phyloP scores from a whole-genome alignment of 2,113 vertebrate genomes.

The Trochalopteron elliotii region DNA sequence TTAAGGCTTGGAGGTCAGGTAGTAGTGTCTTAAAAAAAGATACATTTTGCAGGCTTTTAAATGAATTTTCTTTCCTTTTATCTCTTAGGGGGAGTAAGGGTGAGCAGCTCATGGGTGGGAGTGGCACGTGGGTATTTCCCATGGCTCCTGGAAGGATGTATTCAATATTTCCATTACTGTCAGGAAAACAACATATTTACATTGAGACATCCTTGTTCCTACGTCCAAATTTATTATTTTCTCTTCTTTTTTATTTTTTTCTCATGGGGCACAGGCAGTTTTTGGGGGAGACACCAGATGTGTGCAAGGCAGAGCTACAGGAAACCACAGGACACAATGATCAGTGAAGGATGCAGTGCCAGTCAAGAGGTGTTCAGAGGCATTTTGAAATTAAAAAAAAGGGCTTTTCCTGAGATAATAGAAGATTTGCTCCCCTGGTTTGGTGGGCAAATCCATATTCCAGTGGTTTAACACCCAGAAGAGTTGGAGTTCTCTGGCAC shows the following conservation, averaged over 20 bases:
- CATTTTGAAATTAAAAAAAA: not conserved
- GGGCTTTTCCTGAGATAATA: not conserved
- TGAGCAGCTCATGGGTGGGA: fast-evolving
- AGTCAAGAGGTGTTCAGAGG: not conserved
- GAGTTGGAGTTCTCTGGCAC: not conserved
- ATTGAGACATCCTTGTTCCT: not conserved
- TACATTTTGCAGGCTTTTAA: not conserved
- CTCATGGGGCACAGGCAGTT: not conserved
- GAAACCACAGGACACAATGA: fast-evolving
- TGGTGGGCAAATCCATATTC: not conserved
- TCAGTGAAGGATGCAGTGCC: not conserved
- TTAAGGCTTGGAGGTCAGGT: not conserved
- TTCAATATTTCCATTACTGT: not conserved
- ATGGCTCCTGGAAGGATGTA: fast-evolving
- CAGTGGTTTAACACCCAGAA: not conserved
- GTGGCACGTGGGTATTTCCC: not conserved
- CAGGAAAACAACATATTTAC: not conserved
- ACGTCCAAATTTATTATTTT: not conserved
- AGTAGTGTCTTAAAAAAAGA: not conserved
- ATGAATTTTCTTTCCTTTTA: not conserved
- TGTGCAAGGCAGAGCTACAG: fast-evolving
- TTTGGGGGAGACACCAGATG: fast-evolving
- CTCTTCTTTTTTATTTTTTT: no score
- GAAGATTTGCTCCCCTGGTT: not conserved
- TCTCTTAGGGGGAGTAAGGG: not conserved